A percentile compares a stretch with the other conserved stretches of the same genome.
Evolutionary conservation across 2,113 vertebrate genomes (phyloP).

Genomic region (Upupa epops): DNA sequence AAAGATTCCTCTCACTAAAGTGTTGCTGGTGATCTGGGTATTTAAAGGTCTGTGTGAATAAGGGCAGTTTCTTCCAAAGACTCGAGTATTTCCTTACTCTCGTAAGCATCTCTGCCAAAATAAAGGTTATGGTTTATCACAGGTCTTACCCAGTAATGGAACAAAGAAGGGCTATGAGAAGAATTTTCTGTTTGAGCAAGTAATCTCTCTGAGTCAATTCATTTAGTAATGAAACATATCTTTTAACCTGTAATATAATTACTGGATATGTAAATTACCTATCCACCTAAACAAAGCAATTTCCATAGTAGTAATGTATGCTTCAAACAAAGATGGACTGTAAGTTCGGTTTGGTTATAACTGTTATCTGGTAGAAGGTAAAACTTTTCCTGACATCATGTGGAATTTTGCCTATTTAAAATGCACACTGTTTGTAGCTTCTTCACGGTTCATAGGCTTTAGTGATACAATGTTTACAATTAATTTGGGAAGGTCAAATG

Average conservation of each 20-base stretch:
- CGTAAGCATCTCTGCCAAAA: conserved; percentile 73
- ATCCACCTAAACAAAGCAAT: not conserved
- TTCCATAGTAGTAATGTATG: not conserved
- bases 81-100: conserved; percentile 60
- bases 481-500: not conserved
- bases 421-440: not conserved
- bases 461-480: not conserved
- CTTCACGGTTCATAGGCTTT: not conserved
- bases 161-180: conserved; percentile 68
- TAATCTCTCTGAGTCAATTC: conserved; percentile 39
- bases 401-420: not conserved
- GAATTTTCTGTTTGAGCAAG: conserved; percentile 76
- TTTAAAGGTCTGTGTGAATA: not conserved
- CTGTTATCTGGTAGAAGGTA: accelerated
- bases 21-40: conserved; percentile 58
- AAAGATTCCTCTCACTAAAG: conserved; percentile 61
- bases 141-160: conserved; percentile 70
- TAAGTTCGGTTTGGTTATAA: not conserved
- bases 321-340: not conserved
- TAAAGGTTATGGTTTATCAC: conserved; percentile 76
- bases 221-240: conserved; percentile 50
- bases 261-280: not conserved
- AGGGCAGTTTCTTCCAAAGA: conserved; percentile 20
- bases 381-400: not conserved
- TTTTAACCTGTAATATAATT: conserved; percentile 61